phyloP scores from a whole-genome alignment of 2,797 vertebrate species.

The Champsocephalus gunnari region DNA sequence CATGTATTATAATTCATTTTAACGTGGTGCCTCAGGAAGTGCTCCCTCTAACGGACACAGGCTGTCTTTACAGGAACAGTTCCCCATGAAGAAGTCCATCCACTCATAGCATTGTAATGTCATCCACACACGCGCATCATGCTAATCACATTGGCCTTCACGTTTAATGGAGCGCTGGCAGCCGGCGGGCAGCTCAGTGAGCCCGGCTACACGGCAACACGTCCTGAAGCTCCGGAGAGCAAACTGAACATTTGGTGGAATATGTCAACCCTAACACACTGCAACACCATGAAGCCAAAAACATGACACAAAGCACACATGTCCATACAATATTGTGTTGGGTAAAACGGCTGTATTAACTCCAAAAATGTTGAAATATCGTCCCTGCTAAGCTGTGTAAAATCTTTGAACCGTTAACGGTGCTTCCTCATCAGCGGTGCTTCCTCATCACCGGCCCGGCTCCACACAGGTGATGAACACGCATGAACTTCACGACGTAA shows the following conservation, averaged over 20 bases:
- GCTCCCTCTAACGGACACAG: constrained; percentile 74
- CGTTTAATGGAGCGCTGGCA: constrained; percentile 15
- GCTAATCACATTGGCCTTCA: constrained; percentile 46
- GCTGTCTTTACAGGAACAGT: constrained; percentile 43
- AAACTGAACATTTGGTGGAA: constrained; percentile 37
- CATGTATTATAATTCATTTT: constrained; percentile 4
- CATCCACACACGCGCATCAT: constrained; percentile 75
- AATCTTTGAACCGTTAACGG: not conserved
- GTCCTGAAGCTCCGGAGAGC: constrained; percentile 12
- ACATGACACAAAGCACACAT: constrained; percentile 15
- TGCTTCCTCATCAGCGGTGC: constrained; percentile 7
- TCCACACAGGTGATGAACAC: constrained; percentile 58
- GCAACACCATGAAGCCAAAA: constrained; percentile 17
- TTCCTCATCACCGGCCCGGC: constrained; percentile 23
- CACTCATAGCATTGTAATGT: constrained; percentile 79
- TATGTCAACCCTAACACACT: constrained; percentile 22
- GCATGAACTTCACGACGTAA: constrained; percentile 64
- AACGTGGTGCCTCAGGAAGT: constrained; percentile 7
- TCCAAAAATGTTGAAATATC: not conserved
- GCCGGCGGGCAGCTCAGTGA: constrained; percentile 12
- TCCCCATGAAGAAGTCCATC: constrained; percentile 67
- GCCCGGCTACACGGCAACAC: constrained; percentile 5
- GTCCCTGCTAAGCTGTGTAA: not conserved
- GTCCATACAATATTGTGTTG: not conserved
- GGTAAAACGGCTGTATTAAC: not conserved